phyloP scores from a whole-genome alignment of 2,113 vertebrate species.

The Nicator chloris region DNA sequence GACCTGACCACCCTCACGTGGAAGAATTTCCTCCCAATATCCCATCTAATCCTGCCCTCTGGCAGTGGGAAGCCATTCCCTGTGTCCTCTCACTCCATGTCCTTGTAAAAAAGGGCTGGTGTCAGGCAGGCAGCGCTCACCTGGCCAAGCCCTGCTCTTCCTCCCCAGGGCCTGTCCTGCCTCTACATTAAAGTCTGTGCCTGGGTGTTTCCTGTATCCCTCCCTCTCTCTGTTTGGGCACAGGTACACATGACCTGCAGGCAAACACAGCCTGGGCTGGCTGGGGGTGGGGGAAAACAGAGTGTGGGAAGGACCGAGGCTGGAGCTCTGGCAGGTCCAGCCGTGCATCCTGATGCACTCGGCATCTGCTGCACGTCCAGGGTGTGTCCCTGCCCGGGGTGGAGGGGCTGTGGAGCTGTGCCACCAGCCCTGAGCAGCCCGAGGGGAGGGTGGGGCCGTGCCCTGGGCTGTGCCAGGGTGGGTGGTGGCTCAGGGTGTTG shows the following conservation, averaged over 20 bases:
- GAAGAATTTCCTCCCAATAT: not conserved
- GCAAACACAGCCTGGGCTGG: not conserved
- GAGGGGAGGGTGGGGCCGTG: not conserved
- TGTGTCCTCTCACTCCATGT: not conserved
- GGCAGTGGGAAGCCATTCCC: not conserved
- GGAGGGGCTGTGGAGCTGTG: not conserved
- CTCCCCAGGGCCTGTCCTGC: not conserved
- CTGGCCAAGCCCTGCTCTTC: not conserved
- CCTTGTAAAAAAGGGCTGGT: not conserved
- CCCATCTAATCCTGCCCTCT: not conserved
- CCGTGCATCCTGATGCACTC: accelerated
- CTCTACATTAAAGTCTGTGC: not conserved
- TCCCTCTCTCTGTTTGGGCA: not conserved
- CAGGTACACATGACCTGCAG: not conserved
- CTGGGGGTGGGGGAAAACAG: accelerated
- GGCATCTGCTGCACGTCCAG: accelerated
- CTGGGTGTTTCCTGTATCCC: not conserved
- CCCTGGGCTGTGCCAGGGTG: not conserved
- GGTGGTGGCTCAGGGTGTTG: not conserved
- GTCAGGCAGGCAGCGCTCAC: accelerated
- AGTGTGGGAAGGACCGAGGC: not conserved
- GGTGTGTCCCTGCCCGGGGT: not conserved
- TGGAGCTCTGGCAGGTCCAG: not conserved
- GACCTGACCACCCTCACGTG: accelerated
- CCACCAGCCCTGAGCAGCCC: not conserved